Evolutionary conservation across 2,888 invertebrate species (phyloP), one percentile per base, ranked within the genome.

Genomic region (Noctuana brunneofusca): DNA sequence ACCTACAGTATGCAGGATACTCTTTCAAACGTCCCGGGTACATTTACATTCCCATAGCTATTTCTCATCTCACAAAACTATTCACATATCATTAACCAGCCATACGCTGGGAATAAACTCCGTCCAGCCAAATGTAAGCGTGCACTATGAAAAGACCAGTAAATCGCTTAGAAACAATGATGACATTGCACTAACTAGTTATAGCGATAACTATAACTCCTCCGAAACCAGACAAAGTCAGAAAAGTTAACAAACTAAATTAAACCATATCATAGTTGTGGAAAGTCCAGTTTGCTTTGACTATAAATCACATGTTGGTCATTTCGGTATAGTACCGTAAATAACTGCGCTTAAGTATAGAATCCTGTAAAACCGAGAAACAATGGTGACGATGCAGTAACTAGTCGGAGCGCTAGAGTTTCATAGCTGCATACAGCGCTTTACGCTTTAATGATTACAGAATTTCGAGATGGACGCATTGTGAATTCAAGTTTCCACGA

Each of bases 161-260:
- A 53, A 60, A 60, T 60, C 30, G 59, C 46, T 53, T 43, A 59
- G 59, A 60, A 60, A 54, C 53, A 54, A 60, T 46, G 53, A 46
- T 53, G 59, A 54, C 53, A 18, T 35, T 53, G 59, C 53, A 53
- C 46, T 53, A 43, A 43, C 41, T 35, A 53, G 53, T 35, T 46
- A 54, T 22, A 46, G 16, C 46, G 46, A 54, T 54, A 60, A 54
- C 46, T 43, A 46, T 27, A 22, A 22, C 22, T 8, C 5, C 22
- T 5, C 6, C 5, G 20, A 48, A 3, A 12, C 12, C 14, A 24
- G 12, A 27, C 8, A 43, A 55, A 55, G 27, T 43, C 16, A 46
- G 27, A 30, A n/a, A 43, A n/a, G 8, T 18, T 18, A n/a, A 27
- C 22, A 32, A 32, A 18, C 18, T 12, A 32, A 48, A 55, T 5